Percentiles rank a stretch among this genome's conserved stretches.
Evolutionary conservation across 2,888 invertebrate species (phyloP).

Genomic region (Kuschelorhynchus macadamiae): DNA sequence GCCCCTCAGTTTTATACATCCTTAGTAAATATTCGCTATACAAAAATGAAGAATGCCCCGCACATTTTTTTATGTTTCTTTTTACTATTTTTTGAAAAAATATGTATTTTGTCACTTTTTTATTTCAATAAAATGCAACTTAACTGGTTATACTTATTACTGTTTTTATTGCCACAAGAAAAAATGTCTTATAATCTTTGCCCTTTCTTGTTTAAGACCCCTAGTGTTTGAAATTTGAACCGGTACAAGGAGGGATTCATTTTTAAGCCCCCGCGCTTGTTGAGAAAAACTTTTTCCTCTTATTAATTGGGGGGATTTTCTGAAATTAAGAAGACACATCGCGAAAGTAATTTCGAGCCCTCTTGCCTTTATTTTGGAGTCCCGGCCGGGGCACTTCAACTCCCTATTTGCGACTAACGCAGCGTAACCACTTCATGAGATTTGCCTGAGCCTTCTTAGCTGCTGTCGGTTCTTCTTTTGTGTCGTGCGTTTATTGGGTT

Average conservation of each 20-base stretch:
- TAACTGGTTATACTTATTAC: no score
- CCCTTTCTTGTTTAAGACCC: no score
- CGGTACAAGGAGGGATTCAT: background rate
- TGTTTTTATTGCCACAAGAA: no score
- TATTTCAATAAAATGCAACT: no score
- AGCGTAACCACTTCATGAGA: constrained; percentile 42
- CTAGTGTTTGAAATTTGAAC: no score
- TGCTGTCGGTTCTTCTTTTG: constrained; percentile 29
- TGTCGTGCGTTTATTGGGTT: constrained; percentile 21
- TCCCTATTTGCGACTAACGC: constrained; percentile 39
- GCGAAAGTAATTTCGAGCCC: constrained; percentile 33
- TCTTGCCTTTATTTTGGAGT: constrained; percentile 24
- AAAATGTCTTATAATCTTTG: no score
- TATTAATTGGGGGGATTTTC: constrained; percentile 44
- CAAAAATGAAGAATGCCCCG: no score
- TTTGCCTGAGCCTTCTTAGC: constrained; percentile 36
- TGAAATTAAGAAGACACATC: constrained; percentile 43
- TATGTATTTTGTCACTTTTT: no score
- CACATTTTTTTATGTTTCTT: no score
- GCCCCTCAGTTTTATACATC: no score
- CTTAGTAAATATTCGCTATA: no score
- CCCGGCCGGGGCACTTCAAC: constrained; percentile 21
- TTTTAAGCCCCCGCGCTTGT: constrained; percentile 10
- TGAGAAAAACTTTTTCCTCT: constrained; percentile 25
- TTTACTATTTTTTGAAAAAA: no score